Base-by-base conservation (phyloP, 2,888 invertebrate genomes). In the Imbricaverruca yamaguchii region DNA sequence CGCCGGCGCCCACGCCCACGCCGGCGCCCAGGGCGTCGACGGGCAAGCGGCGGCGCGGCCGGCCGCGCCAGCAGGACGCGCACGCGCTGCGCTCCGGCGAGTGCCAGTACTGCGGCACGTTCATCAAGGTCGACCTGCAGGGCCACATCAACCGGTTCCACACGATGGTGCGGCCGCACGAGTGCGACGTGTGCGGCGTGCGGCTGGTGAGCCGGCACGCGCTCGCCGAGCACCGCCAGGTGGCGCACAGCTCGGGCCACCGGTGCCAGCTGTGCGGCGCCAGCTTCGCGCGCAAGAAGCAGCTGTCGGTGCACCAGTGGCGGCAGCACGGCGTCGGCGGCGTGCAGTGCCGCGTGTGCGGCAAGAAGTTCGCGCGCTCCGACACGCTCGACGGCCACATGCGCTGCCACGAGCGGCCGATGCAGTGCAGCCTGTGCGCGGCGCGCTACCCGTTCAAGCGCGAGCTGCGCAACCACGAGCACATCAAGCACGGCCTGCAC, bases 121-220 rank as follows among this genome's bases (percentile, higher is more conserved):
- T 57, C 78, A 78, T 78, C 78, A 78, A 78, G 25, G 78, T 78
- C 13, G 78, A 78, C 23, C 78, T 78, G 23, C 78, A 78, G 78
- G 78, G 78, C 11, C 78, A 78, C 57, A n/a, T 78, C 56, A 78
- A 78, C 23, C 78, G 78, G n/a, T 78, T 78, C 57, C 78, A 78
- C 57, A 78, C 78, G 57, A 78, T 78, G 78, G 78, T 78, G 57
- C 55, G 78, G 13, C 78, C 78, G 21, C 23, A 23, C 57, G 56
- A 78, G 23, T 78, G 78, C 23, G 23, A 3, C 4, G 2, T 15
- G 12, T 78, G 78, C 55, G 78, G 78, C n/a, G 6, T n/a, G 56
- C n/a, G 57, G 23, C 57, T 78, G 23, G 78, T 78, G 23, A 57
- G 56, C 12, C 78, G 78, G 4, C 78, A 78, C 57, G 78, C 78